Evolutionary conservation across 2,888 invertebrate species (phyloP), one percentile per base, ranked within the genome.

Genomic region (Ophion ellenae): DNA sequence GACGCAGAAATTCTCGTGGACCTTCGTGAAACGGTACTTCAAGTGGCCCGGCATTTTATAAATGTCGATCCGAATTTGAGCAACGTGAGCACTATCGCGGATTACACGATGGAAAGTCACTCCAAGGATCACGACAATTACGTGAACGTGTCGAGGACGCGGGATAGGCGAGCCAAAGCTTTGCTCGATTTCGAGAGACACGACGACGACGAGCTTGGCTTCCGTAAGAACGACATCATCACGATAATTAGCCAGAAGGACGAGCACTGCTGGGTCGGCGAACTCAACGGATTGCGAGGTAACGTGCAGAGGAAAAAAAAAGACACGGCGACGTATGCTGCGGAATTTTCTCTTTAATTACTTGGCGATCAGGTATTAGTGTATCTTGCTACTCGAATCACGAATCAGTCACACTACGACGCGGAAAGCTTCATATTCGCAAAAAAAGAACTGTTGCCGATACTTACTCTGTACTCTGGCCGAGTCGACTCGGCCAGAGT

Each of bases 261-360:
- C 95, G 99, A 99, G 92, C 99, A 99, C 93, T 99, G 99, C 94
- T 99, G 99, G 99, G 97, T 99, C 88, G 99, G 99, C 6, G 99
- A 99, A 94, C 94, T 99, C 71, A 99, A 99, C 95, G 99, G 99
- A 0, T 95, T 99, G 71, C 95, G 97, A 93, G 98, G 96, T 95
- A 92, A 88, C 79, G 57, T 1, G 3, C 14, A 47, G 11, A 14
- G 14, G 3, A 14, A 47, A 47, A 47, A 47, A 47, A 2, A 47
- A 0, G n/a, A n/a, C n/a, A 47, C 14, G 14, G 11, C 14, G 14
- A 47, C 40, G 45, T 69, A 11, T 24, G n/a, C 45, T 47, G 20
- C 5, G 40, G 40, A 40, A 40, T 40, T 40, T 40, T 9, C 40
- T 7, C 9, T 14, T 47, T 11, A 47, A 47, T 47, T 47, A 47